Percentiles rank a stretch among this genome's conserved stretches.
phyloP scores from a whole-genome alignment of 2,888 invertebrate genomes.

The Pediacus dermestoides region DNA sequence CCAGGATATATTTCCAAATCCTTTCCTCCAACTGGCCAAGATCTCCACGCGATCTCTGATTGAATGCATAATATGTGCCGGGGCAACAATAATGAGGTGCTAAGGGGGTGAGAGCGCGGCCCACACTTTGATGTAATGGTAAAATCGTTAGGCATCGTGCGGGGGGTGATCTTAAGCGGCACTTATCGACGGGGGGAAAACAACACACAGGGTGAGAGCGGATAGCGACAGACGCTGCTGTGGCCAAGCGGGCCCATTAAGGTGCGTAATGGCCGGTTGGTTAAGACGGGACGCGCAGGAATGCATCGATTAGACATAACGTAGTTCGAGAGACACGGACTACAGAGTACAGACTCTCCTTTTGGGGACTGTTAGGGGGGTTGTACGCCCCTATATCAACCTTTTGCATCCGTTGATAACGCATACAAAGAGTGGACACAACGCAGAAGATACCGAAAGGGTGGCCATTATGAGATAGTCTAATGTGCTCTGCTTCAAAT shows the following conservation, averaged over 20 bases:
- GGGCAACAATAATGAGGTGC: slow-evolving; percentile 14
- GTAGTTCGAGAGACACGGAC: slow-evolving; percentile 50
- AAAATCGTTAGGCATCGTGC: slow-evolving; percentile 34
- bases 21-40: too few relatives aligned
- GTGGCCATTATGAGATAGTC: too few relatives aligned
- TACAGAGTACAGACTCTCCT: too few relatives aligned
- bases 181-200: slow-evolving; percentile 36
- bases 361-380: too few relatives aligned
- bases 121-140: slow-evolving; percentile 35
- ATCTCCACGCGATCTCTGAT: too few relatives aligned
- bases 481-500: too few relatives aligned
- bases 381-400: slow-evolving; percentile 11
- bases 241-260: slow-evolving; percentile 58
- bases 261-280: slow-evolving; percentile 70
- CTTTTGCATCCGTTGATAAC: slow-evolving; percentile 18
- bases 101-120: slow-evolving; percentile 27
- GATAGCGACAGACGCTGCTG: slow-evolving; percentile 45
- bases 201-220: slow-evolving; percentile 23
- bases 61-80: too few relatives aligned
- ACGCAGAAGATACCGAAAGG: slow-evolving; percentile 1
- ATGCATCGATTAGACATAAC: slow-evolving; percentile 69
- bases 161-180: slow-evolving; percentile 35
- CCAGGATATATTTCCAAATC: too few relatives aligned
- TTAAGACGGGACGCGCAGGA: slow-evolving; percentile 65
- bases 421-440: slow-evolving; percentile 10